phyloP scores from a whole-genome alignment of 2,113 vertebrate species.

The Syngnathus typhle region DNA sequence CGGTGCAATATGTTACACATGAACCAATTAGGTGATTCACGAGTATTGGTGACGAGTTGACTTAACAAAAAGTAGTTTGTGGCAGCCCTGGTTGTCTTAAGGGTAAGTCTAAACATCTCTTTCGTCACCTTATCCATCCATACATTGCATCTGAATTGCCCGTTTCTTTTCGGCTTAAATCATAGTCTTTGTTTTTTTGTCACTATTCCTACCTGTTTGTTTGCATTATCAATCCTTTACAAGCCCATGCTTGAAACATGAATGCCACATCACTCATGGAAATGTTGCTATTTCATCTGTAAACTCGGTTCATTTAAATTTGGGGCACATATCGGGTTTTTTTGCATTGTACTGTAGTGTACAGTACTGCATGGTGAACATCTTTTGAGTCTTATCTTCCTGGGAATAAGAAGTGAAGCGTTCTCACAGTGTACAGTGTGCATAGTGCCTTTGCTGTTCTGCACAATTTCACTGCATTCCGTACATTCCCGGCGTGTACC shows the following conservation, averaged over 20 bases:
- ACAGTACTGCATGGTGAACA: background rate
- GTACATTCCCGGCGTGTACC: conserved; percentile 51
- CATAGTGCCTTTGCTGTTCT: conserved; percentile 35
- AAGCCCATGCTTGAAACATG: background rate
- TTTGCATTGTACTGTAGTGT: background rate
- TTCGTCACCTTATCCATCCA: too few species aligned
- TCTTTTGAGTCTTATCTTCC: conserved; percentile 17
- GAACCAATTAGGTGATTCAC: too few species aligned
- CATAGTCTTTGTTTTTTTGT: too few species aligned
- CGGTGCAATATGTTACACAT: too few species aligned
- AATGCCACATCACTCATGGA: background rate
- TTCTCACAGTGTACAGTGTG: conserved; percentile 47
- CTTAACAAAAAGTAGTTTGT: too few species aligned
- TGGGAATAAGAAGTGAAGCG: conserved; percentile 44
- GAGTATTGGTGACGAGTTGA: too few species aligned
- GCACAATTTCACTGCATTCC: conserved; percentile 54
- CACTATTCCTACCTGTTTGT: background rate
- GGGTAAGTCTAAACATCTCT: too few species aligned
- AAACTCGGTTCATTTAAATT: background rate
- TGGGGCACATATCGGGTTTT: background rate
- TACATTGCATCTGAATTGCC: too few species aligned
- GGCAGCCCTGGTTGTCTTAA: too few species aligned
- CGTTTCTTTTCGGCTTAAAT: too few species aligned
- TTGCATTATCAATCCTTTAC: background rate
- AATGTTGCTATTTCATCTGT: background rate